phyloP scores from a whole-genome alignment of 2,113 vertebrate genomes.

The Menidia beryllina region DNA sequence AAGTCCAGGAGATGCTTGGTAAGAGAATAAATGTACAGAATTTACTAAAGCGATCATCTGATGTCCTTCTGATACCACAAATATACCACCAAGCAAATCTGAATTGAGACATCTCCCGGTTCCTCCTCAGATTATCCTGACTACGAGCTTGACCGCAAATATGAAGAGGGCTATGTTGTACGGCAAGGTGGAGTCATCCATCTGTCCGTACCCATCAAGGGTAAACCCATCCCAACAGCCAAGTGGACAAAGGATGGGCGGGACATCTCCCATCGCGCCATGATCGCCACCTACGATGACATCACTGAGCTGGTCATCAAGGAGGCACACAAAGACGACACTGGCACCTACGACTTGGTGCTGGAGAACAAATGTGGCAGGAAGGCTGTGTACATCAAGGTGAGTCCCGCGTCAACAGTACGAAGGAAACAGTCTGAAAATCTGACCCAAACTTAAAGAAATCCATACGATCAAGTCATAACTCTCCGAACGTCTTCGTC shows the following conservation, averaged over 20 bases:
- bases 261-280: conserved; percentile 93
- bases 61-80: background rate
- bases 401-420: conserved; percentile 3
- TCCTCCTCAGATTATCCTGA: conserved; percentile 92
- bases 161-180: conserved; percentile 93
- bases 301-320: conserved; percentile 98
- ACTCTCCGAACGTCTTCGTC: background rate
- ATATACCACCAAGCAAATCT: background rate
- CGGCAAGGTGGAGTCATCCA: conserved; percentile 95
- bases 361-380: conserved; percentile 98
- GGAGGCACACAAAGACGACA: conserved; percentile 95
- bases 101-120: conserved; percentile 1
- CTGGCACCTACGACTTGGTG: conserved; percentile 93
- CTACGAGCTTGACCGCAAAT: conserved; percentile 91
- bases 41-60: background rate
- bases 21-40: conserved; percentile 70
- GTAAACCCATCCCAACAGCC: conserved; percentile 94
- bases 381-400: conserved; percentile 96
- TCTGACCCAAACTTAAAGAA: background rate
- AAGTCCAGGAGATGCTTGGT: conserved; percentile 99
- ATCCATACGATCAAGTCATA: background rate
- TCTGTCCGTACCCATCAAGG: conserved; percentile 95
- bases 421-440: background rate
- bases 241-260: conserved; percentile 99
- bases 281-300: conserved; percentile 95